These are phyloP conservation scores for Alligator sinensis DNA, from an alignment of 2,113 vertebrate genomes.

Conservation along the genomic window DNA sequence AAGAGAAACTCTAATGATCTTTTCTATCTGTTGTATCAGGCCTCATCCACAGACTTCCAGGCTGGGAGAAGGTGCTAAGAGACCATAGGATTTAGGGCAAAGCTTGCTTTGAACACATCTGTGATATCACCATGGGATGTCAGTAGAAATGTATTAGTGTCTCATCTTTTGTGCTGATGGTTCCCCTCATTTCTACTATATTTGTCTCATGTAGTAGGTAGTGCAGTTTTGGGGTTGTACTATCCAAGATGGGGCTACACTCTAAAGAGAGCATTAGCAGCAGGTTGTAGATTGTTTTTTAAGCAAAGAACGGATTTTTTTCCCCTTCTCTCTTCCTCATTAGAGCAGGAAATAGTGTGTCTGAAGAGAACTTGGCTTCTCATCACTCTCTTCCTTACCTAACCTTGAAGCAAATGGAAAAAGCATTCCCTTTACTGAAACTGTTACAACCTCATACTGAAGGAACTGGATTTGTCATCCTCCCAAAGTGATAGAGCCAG, in stretches of 20 bases:
- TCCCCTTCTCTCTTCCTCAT: background rate
- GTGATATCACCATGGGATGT: background rate
- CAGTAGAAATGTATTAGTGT: background rate
- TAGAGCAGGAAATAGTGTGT: background rate
- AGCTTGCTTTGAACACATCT: background rate
- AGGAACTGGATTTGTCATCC: background rate
- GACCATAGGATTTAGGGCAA: background rate
- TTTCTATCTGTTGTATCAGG: background rate
- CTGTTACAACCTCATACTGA: background rate
- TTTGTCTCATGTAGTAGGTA: background rate
- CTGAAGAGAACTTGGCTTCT: background rate
- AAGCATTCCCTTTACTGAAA: background rate
- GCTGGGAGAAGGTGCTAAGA: background rate
- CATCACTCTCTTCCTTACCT: background rate
- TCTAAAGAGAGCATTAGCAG: background rate
- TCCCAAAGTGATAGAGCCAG: background rate
- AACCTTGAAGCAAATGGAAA: background rate
- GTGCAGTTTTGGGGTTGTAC: background rate
- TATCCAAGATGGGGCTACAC: background rate
- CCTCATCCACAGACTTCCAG: background rate
- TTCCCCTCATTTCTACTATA: accelerated
- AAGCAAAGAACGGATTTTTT: background rate
- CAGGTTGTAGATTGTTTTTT: background rate
- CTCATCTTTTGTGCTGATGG: background rate
- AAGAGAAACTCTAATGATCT: background rate